Base-by-base conservation (phyloP, 2,888 invertebrate genomes). In the Heliconius hortense region DNA sequence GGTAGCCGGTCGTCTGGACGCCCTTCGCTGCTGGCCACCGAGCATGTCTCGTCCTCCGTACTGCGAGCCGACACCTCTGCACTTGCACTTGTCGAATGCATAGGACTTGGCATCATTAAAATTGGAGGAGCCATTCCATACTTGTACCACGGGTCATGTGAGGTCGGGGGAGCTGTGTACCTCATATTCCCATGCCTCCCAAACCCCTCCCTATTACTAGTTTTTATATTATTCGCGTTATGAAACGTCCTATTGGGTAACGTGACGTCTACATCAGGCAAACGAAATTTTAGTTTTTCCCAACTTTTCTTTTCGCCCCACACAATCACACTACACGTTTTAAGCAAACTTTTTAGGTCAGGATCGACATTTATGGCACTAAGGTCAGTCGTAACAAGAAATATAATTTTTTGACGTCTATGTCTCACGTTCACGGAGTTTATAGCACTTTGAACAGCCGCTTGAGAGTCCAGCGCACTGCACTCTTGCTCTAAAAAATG, bases 231-330 rank as follows among this genome's bases (percentile, higher is more conserved):
- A 87, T 91, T 93, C 79, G 94, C 89, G 80, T 90, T 93, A 86
- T 94, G 94, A 86, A 94, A 91, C 90, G 94, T 94, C 90, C 94
- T 94, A 90, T 94, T 94, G 82, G 95, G 95, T 78, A 95, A 90
- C 80, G 94, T 94, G 87, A 94, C 92, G 87, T 94, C 94, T 82
- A 96, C 96, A 89, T 97, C 97, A 81, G 97, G 97, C 95, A 98
- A 96, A 82, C 97, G 96, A 94, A 95, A 96, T 89, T 97, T 96
- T 85, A 98, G 94, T 90, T 97, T 97, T 85, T 97, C 97, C 97
- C 98, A 98, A 95, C 98, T 98, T 83, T 97, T 95, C 81, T 96
- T 96, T 86, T 98, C 97, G 80, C 96, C 96, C 96, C 96, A 97
- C 86, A 96, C 95, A 72, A 96, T 95, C 85, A 96, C 96, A 82